Evolutionary conservation across 2,888 invertebrate genomes (phyloP).

Genomic region (Dolomedes plantarius): DNA sequence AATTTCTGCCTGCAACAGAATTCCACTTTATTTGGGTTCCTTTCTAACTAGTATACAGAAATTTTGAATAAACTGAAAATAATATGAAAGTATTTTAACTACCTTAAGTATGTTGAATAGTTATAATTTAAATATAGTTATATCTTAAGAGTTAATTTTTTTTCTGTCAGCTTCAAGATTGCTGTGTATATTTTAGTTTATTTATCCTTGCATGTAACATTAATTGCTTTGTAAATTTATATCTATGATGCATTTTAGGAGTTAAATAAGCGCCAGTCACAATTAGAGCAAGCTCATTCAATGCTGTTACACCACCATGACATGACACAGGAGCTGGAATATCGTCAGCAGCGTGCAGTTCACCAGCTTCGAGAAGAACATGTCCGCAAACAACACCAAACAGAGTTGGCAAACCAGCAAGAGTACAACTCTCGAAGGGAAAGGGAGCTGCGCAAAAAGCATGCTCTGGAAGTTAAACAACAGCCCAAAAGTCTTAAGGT

Average conservation of each 20-base stretch:
- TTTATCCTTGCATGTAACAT: no score
- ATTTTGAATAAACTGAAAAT: no score
- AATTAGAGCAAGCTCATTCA: slow-evolving; percentile 94
- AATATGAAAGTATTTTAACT: no score
- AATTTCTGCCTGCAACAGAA: no score
- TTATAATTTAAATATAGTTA: no score
- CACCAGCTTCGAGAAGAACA: slow-evolving; percentile 93
- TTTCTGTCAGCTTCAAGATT: no score
- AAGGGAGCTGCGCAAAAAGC: slow-evolving; percentile 95
- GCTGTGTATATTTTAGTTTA: no score
- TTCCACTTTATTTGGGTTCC: no score
- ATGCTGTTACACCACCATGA: slow-evolving; percentile 97
- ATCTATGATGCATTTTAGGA: slow-evolving; percentile 84
- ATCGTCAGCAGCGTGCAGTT: slow-evolving; percentile 94
- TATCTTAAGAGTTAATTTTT: no score
- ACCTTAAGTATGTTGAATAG: no score
- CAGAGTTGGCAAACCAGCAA: slow-evolving; percentile 94
- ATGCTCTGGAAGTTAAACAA: slow-evolving; percentile 96
- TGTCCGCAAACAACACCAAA: slow-evolving; percentile 90
- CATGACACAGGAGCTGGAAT: slow-evolving; percentile 96
- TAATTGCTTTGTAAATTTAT: no score
- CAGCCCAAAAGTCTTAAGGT: slow-evolving; percentile 99
- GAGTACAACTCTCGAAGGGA: slow-evolving; percentile 97
- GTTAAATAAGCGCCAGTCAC: slow-evolving; percentile 94
- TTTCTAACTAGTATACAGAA: no score